These are phyloP conservation scores for Acanthosepion lycidas DNA, from an alignment of 2,888 invertebrate species.

Conservation along the genomic window DNA sequence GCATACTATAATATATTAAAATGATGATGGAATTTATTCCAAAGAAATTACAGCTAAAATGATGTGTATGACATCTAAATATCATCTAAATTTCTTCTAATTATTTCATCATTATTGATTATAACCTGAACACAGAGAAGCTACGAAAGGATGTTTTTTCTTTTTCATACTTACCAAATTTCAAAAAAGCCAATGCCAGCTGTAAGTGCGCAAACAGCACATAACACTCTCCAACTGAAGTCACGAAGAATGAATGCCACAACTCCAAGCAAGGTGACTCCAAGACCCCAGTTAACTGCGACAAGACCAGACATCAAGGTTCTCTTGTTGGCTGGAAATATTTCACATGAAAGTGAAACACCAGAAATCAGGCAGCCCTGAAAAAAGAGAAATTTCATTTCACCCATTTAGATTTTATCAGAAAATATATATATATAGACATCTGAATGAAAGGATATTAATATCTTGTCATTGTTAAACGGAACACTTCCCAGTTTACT, in stretches of 20 bases:
- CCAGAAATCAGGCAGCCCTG: conserved; percentile 52
- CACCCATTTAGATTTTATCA: not conserved
- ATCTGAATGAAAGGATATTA: not conserved
- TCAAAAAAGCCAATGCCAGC: not conserved
- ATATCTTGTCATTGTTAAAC: no score
- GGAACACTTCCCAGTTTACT: no score
- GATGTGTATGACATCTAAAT: not conserved
- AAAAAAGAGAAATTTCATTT: not conserved
- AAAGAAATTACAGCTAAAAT: not conserved
- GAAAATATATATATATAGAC: not conserved
- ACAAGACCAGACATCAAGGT: conserved; percentile 56
- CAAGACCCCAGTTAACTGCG: conserved; percentile 60
- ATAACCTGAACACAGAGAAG: not conserved
- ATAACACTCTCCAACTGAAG: conserved; percentile 59
- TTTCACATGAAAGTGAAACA: conserved; percentile 53
- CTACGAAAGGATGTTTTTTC: not conserved
- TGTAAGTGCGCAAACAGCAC: conserved; percentile 49
- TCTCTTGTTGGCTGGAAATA: conserved; percentile 59
- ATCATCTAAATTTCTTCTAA: not conserved
- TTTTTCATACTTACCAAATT: not conserved
- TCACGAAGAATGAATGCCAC: conserved; percentile 58
- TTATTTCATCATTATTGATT: not conserved
- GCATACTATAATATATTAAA: not conserved
- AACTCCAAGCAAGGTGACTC: conserved; percentile 57
- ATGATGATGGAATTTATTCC: not conserved